Conservation (phyloP, 1,140 invertebrate species). For the Diabrotica virgifera region DNA sequence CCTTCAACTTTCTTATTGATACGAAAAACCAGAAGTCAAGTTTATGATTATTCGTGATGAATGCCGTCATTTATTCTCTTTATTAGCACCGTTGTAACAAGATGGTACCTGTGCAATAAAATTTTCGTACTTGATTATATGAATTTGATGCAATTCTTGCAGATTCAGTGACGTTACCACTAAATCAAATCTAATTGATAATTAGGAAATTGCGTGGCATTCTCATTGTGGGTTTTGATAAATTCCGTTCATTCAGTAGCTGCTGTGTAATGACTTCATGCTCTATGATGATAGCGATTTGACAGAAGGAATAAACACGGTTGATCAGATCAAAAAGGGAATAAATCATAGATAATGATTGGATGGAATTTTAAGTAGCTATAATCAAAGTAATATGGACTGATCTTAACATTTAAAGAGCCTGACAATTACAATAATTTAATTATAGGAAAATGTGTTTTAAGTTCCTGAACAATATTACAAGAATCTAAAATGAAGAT, state of each 20-base stretch:
- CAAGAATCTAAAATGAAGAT: no score
- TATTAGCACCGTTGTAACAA: conserved; percentile 1
- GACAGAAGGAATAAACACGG: no score
- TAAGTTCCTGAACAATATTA: no score
- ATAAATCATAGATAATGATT: no score
- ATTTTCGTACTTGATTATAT: conserved; percentile 3
- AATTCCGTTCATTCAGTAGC: background rate
- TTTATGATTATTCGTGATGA: background rate
- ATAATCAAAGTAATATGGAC: no score
- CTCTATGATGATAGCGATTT: no score
- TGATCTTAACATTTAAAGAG: no score
- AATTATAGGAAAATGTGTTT: no score
- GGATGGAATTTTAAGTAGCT: no score
- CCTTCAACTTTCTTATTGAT: background rate
- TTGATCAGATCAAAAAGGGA: no score
- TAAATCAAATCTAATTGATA: background rate
- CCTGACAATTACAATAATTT: no score
- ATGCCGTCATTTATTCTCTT: conserved; percentile 2
- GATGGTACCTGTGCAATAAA: background rate
- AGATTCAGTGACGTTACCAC: background rate
- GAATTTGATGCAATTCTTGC: background rate
- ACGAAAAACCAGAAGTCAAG: background rate
- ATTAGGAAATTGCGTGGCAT: background rate
- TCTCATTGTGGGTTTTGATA: background rate
- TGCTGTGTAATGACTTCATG: no score